These are phyloP conservation scores for Portunus trituberculatus DNA, from an alignment of 1,140 invertebrate genomes.

Conservation along the genomic window DNA sequence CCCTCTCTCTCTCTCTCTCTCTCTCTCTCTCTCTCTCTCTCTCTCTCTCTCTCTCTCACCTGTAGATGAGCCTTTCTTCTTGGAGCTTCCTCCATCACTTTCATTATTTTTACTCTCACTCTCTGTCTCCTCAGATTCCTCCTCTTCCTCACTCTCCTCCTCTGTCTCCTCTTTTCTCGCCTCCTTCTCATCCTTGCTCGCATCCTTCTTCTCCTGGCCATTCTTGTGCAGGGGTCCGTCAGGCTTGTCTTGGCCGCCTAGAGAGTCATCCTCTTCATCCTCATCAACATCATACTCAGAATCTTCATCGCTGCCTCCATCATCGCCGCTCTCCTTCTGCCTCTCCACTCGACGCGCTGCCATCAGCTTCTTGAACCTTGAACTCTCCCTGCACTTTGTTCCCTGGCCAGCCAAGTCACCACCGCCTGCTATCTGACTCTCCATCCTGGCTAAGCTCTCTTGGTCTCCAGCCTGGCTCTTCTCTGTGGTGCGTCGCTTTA, in stretches of 20 bases:
- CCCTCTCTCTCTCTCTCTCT: not conserved
- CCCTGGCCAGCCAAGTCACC: not conserved
- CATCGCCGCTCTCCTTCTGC: conserved; percentile 56
- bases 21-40: not conserved
- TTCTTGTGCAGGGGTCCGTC: not conserved
- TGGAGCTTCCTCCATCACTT: conserved; percentile 78
- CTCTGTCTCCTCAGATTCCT: conserved; percentile 77
- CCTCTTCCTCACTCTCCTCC: conserved; percentile 75
- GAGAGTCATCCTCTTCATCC: conserved; percentile 68
- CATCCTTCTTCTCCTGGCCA: conserved; percentile 44
- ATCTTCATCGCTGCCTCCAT: conserved; percentile 68
- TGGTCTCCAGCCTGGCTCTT: conserved; percentile 73
- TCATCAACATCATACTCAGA: conserved; percentile 68
- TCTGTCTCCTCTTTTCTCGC: conserved; percentile 61
- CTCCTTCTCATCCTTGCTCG: conserved; percentile 75
- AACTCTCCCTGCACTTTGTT: conserved; percentile 65
- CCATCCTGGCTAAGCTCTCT: conserved; percentile 47
- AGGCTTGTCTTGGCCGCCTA: not conserved
- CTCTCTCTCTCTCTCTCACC: conserved; percentile 62
- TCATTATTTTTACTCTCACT: conserved; percentile 79
- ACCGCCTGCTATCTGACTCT: not conserved
- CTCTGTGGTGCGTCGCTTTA: conserved; percentile 66
- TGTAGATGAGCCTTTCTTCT: conserved; percentile 69
- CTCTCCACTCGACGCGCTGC: conserved; percentile 64
- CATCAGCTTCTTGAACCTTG: conserved; percentile 74